Evolutionary conservation across 2,888 invertebrate genomes (phyloP).

Genomic region (Hesperia comma): DNA sequence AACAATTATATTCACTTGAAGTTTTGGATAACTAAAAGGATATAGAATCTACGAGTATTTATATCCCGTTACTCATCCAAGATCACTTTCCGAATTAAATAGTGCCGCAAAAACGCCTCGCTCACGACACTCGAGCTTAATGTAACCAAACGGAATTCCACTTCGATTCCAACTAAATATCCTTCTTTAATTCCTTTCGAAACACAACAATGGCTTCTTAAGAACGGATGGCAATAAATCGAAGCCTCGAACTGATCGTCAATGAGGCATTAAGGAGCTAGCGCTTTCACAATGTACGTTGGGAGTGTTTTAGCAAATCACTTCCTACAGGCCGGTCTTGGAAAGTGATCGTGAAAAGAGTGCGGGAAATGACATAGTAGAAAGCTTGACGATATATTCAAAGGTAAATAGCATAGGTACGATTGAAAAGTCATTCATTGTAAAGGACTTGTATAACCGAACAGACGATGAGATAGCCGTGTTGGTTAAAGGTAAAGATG

Average conservation of each 20-base stretch:
- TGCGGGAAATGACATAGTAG: constrained; percentile 78
- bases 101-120: neutral
- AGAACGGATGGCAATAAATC: constrained; percentile 76
- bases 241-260: constrained; percentile 73
- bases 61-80: neutral
- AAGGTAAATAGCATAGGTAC: constrained; percentile 68
- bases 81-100: neutral
- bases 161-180: constrained; percentile 57
- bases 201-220: constrained; percentile 71
- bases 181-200: constrained; percentile 70
- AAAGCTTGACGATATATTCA: constrained; percentile 66
- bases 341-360: constrained; percentile 72
- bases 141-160: constrained; percentile 57
- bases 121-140: constrained; percentile 42
- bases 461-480: neutral
- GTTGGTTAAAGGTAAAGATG: neutral
- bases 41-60: too few species aligned
- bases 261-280: constrained; percentile 77
- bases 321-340: constrained; percentile 67
- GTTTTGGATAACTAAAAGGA: too few species aligned
- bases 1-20: too few species aligned
- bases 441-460: constrained; percentile 28
- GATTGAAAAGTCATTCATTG: constrained; percentile 80
- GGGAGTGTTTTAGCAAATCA: constrained; percentile 82
- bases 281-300: constrained; percentile 78